Evolutionary conservation across 2,113 vertebrate genomes (phyloP).

Genomic region (Poecile atricapillus): DNA sequence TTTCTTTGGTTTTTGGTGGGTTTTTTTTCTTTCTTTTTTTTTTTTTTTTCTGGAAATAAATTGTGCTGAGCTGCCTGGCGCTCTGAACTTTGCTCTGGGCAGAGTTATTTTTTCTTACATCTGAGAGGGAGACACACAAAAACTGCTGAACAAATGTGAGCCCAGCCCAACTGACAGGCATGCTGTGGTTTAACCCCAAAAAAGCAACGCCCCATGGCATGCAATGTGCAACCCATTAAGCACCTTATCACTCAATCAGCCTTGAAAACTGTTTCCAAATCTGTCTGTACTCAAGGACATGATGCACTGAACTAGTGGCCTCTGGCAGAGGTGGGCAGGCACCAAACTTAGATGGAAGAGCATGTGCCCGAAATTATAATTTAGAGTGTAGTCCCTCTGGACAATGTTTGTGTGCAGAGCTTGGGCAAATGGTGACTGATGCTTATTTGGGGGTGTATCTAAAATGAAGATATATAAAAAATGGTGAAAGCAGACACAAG

Average conservation of each 20-base stretch:
- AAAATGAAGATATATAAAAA: not conserved
- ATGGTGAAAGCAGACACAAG: not conserved
- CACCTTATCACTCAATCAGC: not conserved
- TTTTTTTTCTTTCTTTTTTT: not conserved
- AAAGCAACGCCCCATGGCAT: not conserved
- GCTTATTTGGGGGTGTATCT: not conserved
- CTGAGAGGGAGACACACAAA: not conserved
- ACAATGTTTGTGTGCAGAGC: not conserved
- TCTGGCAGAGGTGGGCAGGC: not conserved
- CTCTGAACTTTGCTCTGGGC: not conserved
- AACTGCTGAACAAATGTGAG: not conserved
- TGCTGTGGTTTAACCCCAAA: not conserved
- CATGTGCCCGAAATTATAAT: not conserved
- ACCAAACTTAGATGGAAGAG: not conserved
- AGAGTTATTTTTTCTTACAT: not conserved
- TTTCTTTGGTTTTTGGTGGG: not conserved
- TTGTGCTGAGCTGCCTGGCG: slow-evolving; percentile 34
- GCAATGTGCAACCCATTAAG: not conserved
- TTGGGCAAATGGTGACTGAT: not conserved
- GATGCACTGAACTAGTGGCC: not conserved
- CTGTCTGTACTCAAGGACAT: not conserved
- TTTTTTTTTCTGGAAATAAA: slow-evolving; percentile 60
- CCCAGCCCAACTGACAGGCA: not conserved
- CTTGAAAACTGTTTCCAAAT: not conserved
- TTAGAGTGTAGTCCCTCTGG: not conserved